Evolutionary conservation across 2,113 vertebrate species (phyloP).

Genomic region (Tragelaphus strepsiceros): DNA sequence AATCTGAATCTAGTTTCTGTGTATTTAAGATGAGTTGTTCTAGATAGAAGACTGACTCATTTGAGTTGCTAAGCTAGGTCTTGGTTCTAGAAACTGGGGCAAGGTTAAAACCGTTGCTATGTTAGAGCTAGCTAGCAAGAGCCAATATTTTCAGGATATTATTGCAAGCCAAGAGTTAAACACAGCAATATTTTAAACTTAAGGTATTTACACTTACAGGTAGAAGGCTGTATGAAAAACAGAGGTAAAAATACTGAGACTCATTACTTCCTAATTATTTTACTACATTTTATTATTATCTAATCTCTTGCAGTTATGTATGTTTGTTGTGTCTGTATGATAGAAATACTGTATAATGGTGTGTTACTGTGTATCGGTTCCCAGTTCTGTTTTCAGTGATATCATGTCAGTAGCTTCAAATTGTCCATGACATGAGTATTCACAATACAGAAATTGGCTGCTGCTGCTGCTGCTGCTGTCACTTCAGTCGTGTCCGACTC

Average conservation of each 20-base stretch:
- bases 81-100: background rate
- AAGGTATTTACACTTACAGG: background rate
- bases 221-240: background rate
- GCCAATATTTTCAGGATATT: background rate
- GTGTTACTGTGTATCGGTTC: background rate
- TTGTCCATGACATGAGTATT: background rate
- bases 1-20: constrained; percentile 9
- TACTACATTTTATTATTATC: background rate
- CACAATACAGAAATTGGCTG: background rate
- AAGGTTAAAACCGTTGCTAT: background rate
- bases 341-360: background rate
- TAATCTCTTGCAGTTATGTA: background rate
- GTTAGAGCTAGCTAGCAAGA: background rate
- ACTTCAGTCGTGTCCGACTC: too few relatives aligned
- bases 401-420: background rate
- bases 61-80: background rate
- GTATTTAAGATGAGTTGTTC: constrained; percentile 30
- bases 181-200: background rate
- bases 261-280: background rate
- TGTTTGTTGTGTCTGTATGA: background rate
- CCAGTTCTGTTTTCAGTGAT: background rate
- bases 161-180: background rate
- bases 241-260: background rate
- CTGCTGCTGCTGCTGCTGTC: background rate
- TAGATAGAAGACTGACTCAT: constrained; percentile 9